Conservation (phyloP, 2,888 invertebrate genomes). For the Gastrophysa polygoni region DNA sequence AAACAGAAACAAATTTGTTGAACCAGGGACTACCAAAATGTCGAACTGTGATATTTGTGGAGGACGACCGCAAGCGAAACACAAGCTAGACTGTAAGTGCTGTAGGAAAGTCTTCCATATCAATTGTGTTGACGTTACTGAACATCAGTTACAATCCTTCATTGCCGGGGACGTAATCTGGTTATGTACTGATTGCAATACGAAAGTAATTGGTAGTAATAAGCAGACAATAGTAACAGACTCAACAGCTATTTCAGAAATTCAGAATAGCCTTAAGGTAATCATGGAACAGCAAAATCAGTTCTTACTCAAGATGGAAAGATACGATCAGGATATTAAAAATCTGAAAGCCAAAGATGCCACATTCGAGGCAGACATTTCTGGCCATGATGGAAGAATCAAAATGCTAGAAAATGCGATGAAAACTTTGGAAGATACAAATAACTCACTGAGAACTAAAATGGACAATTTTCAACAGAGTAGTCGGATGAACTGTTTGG, state of each 20-base stretch:
- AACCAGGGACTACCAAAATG: slow-evolving; percentile 2
- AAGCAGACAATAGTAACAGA: neutral
- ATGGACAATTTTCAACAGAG: neutral
- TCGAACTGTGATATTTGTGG: slow-evolving; percentile 4
- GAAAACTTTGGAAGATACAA: neutral
- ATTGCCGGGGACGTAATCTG: neutral
- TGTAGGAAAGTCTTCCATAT: neutral
- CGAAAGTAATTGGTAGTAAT: neutral
- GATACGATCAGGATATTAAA: neutral
- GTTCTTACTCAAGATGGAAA: neutral
- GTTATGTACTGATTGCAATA: neutral
- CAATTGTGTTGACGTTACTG: neutral
- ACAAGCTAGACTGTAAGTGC: neutral
- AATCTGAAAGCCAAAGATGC: neutral
- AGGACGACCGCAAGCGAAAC: neutral
- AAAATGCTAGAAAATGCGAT: no score
- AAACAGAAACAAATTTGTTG: neutral
- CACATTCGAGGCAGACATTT: no score
- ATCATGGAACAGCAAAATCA: neutral
- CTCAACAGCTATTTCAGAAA: neutral
- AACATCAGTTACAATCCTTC: neutral
- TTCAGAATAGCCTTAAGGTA: neutral
- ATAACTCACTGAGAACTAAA: neutral
- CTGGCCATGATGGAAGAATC: no score
- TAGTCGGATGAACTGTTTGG: neutral